Conservation (phyloP, 2,113 vertebrate species). For the Silurus asotus region DNA sequence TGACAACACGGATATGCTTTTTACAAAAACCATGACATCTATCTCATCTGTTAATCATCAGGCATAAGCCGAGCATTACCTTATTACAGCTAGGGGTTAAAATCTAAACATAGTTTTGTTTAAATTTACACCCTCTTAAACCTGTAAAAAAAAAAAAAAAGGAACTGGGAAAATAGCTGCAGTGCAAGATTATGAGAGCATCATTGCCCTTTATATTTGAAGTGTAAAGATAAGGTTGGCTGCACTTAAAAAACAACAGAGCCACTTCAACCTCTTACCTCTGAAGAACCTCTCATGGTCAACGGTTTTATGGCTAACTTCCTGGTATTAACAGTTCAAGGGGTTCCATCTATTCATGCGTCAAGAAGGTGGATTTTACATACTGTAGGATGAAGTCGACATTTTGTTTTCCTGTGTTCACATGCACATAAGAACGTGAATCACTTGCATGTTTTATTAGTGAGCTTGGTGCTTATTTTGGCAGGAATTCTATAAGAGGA, state of each 20-base stretch:
- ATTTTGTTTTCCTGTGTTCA: not conserved
- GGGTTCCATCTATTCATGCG: slow-evolving; percentile 33
- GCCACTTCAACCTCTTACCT: slow-evolving; percentile 19
- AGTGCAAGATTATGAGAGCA: slow-evolving; percentile 30
- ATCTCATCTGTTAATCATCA: not conserved
- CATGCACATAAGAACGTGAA: slow-evolving; percentile 29
- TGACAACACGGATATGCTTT: not conserved
- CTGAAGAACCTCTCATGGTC: slow-evolving; percentile 32
- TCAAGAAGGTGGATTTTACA: slow-evolving; percentile 25
- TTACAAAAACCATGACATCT: not conserved
- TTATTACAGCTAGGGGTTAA: not conserved
- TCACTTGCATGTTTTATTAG: slow-evolving; percentile 9
- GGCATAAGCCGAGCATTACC: not conserved
- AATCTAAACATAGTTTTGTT: not conserved
- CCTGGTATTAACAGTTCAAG: slow-evolving; percentile 32
- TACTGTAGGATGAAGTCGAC: slow-evolving; percentile 28
- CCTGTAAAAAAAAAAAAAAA: slow-evolving; percentile 31
- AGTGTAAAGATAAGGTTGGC: slow-evolving; percentile 44
- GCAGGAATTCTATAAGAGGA: not conserved
- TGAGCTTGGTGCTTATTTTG: not conserved
- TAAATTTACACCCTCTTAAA: slow-evolving; percentile 28
- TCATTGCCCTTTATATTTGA: slow-evolving; percentile 35
- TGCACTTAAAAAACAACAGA: slow-evolving; percentile 11
- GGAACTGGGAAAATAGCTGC: slow-evolving; percentile 17
- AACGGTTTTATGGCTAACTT: slow-evolving; percentile 32